A percentile compares a stretch with the other conserved stretches of the same genome.
Conservation (phyloP, 2,797 vertebrate genomes). For the Sebastolobus altivelis region DNA sequence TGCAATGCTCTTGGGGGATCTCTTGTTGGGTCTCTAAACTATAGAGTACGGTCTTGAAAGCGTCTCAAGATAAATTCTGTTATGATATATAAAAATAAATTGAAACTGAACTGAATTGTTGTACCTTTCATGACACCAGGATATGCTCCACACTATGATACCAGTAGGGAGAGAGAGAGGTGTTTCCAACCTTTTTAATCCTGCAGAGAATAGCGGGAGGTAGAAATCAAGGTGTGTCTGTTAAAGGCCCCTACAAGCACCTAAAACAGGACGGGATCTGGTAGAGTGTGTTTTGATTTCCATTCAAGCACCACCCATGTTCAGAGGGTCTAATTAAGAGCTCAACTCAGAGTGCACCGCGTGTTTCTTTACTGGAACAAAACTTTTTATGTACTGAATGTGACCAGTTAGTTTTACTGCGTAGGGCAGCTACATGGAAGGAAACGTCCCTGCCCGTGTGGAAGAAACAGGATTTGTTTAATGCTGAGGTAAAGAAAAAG, state of each 20-base stretch:
- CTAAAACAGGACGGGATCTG: slow-evolving; percentile 36
- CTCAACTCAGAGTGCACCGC: slow-evolving; percentile 4
- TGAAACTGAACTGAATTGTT: not conserved
- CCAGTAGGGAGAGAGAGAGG: not conserved
- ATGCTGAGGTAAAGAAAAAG: slow-evolving; percentile 26
- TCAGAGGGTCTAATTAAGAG: slow-evolving; percentile 52
- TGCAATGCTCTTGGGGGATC: no score
- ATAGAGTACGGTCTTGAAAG: no score
- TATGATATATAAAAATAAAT: no score
- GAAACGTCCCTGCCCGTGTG: not conserved
- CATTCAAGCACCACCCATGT: slow-evolving; percentile 37
- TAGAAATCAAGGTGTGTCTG: slow-evolving; percentile 4
- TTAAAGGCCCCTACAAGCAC: slow-evolving; percentile 8
- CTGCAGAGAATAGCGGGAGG: not conserved
- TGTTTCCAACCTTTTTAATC: not conserved
- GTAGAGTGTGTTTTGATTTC: slow-evolving; percentile 44
- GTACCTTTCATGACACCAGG: not conserved
- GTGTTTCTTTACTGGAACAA: slow-evolving; percentile 50
- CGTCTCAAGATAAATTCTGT: no score
- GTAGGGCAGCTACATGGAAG: not conserved
- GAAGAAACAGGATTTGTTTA: slow-evolving; percentile 64
- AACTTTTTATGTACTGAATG: slow-evolving; percentile 23
- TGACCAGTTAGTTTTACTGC: slow-evolving; percentile 45
- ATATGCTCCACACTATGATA: not conserved
- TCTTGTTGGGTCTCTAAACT: no score